These are phyloP conservation scores for Esox lucius DNA, from an alignment of 2,797 vertebrate genomes.

Conservation along the genomic window DNA sequence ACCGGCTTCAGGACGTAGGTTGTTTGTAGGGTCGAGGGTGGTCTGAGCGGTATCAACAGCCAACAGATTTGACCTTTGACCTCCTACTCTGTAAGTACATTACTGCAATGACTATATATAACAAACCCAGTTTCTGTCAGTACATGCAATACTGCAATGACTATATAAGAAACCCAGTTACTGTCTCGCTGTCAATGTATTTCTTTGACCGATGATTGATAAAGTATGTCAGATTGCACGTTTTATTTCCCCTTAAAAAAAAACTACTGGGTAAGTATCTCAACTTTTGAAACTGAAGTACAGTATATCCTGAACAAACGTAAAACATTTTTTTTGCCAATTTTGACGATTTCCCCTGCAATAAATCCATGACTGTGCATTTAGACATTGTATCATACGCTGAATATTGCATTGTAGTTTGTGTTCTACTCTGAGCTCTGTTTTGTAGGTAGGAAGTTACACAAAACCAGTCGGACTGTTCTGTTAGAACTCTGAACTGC, in stretches of 20 bases:
- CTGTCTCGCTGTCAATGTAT: slow-evolving; percentile 64
- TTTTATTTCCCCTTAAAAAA: slow-evolving; percentile 36
- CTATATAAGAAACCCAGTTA: slow-evolving; percentile 26
- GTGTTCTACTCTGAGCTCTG: slow-evolving; percentile 37
- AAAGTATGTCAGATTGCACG: slow-evolving; percentile 63
- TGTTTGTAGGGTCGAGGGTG: slow-evolving; percentile 91
- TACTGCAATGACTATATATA: slow-evolving; percentile 73
- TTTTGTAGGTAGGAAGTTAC: slow-evolving; percentile 52
- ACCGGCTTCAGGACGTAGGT: slow-evolving; percentile 88
- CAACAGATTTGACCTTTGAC: slow-evolving; percentile 82
- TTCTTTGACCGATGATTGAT: slow-evolving; percentile 58
- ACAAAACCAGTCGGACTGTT: slow-evolving; percentile 33
- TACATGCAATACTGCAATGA: background rate
- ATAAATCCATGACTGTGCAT: slow-evolving; percentile 27
- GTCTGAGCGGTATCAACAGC: slow-evolving; percentile 92
- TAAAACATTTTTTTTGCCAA: slow-evolving; percentile 51
- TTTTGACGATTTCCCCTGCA: slow-evolving; percentile 47
- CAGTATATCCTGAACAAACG: slow-evolving; percentile 53
- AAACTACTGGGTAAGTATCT: slow-evolving; percentile 78
- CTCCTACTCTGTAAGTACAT: slow-evolving; percentile 98
- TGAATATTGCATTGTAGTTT: slow-evolving; percentile 45
- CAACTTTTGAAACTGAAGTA: slow-evolving; percentile 57
- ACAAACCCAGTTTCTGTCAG: background rate
- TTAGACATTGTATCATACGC: slow-evolving; percentile 38
- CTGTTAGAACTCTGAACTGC: slow-evolving; percentile 52